These are phyloP conservation scores for Diplolepis rosae DNA, from an alignment of 2,888 invertebrate species.

Conservation along the genomic window DNA sequence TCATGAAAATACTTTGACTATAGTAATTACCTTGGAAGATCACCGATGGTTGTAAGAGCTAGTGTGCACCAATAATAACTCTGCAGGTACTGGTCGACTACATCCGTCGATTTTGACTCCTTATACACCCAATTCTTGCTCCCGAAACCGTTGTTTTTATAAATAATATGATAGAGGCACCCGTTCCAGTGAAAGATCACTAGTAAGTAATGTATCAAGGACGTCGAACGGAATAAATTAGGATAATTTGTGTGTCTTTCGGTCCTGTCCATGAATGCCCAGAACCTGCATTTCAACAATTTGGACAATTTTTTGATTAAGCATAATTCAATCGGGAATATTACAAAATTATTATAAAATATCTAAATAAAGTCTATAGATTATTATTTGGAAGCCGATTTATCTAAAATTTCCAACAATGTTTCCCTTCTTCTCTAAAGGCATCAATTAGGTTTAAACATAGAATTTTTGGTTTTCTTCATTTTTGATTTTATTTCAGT, in stretches of 20 bases:
- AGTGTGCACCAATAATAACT: conserved; percentile 99
- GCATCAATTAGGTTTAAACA: too few species aligned
- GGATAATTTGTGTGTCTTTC: conserved; percentile 99
- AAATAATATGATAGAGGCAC: conserved; percentile 97
- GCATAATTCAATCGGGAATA: not conserved
- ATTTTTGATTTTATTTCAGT: too few species aligned
- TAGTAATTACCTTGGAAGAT: conserved; percentile 69
- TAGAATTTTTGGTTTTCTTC: too few species aligned
- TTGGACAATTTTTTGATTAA: not conserved
- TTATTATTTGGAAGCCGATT: too few species aligned
- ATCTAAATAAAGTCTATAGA: too few species aligned
- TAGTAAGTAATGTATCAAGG: conserved; percentile 95
- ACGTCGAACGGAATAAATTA: conserved; percentile 94
- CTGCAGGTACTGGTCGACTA: conserved; percentile 95
- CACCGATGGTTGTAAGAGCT: conserved; percentile 95
- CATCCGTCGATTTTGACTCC: conserved; percentile 89
- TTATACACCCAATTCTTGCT: conserved; percentile 94
- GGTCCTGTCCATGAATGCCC: conserved; percentile 98
- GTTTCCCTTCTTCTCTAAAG: too few species aligned
- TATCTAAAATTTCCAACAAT: too few species aligned
- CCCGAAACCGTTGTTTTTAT: conserved; percentile 96
- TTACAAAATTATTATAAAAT: not conserved
- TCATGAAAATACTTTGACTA: not conserved
- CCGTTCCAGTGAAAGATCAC: conserved; percentile 99
- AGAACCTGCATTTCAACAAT: conserved; percentile 81